These are phyloP conservation scores for Matsumyia berberina DNA, from an alignment of 2,888 invertebrate genomes.

Conservation along the genomic window DNA sequence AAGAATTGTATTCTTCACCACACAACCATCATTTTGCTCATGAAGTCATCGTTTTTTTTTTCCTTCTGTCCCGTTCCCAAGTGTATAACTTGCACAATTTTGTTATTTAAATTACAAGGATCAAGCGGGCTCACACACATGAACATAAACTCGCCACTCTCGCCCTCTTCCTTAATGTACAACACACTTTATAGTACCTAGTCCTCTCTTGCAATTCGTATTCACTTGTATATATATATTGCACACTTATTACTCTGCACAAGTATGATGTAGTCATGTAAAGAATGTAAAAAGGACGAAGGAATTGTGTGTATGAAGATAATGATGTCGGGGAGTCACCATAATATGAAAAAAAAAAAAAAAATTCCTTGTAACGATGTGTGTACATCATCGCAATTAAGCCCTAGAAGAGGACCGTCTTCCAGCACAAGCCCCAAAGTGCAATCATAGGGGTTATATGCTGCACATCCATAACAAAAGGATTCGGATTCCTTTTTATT, in stretches of 20 bases:
- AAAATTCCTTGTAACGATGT: constrained; percentile 40
- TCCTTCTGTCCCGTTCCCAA: too few species aligned
- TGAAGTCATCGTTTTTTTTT: constrained; percentile 46
- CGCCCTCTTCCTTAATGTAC: constrained; percentile 10
- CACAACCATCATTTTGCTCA: constrained; percentile 29
- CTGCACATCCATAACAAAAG: constrained; percentile 44
- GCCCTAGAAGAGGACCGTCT: constrained; percentile 60
- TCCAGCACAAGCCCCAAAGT: constrained; percentile 56
- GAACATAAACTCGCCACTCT: constrained; percentile 48
- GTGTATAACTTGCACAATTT: constrained; percentile 74
- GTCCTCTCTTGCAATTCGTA: constrained; percentile 33
- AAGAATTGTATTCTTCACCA: constrained; percentile 35
- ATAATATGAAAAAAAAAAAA: constrained; percentile 31
- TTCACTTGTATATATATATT: constrained; percentile 56
- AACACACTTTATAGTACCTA: constrained; percentile 21
- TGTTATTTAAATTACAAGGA: constrained; percentile 76
- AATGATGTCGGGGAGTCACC: constrained; percentile 68
- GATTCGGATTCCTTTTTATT: constrained; percentile 6
- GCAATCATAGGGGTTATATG: constrained; percentile 52
- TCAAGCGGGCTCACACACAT: constrained; percentile 67
- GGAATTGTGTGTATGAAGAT: constrained; percentile 58
- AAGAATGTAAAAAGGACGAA: constrained; percentile 42
- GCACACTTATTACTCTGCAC: constrained; percentile 71
- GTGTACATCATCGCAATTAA: constrained; percentile 73
- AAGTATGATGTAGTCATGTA: constrained; percentile 43